Evolutionary conservation across 2,888 invertebrate species (phyloP), one percentile per base, ranked within the genome.

Genomic region (Diabrotica balteata): DNA sequence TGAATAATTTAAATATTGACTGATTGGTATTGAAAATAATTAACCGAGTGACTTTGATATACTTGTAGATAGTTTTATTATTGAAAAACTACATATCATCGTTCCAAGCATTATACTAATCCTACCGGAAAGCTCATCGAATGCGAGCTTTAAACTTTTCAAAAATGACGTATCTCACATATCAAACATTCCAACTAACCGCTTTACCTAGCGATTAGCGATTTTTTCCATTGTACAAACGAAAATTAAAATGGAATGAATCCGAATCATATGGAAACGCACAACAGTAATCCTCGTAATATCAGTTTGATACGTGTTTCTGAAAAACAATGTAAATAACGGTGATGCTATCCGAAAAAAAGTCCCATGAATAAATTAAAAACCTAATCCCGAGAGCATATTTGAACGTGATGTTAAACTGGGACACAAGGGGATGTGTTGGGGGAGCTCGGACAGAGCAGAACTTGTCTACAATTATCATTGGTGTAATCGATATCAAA

Each of bases 381-480:
- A 71, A 67, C 57, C 59, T 69, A 69, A 71, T 69, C 65, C 69
- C 9, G 62, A 67, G 66, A 70, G 67, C 66, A 68, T 71, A 71
- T 70, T 68, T 64, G 59, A 74, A 75, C 75, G 76, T 69, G 72
- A 72, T 59, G 73, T 74, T 63, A 76, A 77, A 74, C 72, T 73
- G 67, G 58, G 66, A 64, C 64, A 68, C 77, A 78, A 77, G 77
- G 71, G 67, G 74, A 73, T 75, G 74, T 75, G 76, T 73, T 75
- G 72, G 72, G 69, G 69, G 32, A 32, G 32, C 3, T 32, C 32
- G 32, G 74, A 72, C 62, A 54, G 69, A 59, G 42, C 32, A 22
- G 22, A n/a, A 51, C 51, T 51, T 51, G 51, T 17, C 51, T 8
- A 51, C 17, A n/a, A 51, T n/a, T 51, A 51, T 17, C 3, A 51